Conservation (phyloP, 2,888 invertebrate genomes). For the Bruchidius siliquastri region DNA sequence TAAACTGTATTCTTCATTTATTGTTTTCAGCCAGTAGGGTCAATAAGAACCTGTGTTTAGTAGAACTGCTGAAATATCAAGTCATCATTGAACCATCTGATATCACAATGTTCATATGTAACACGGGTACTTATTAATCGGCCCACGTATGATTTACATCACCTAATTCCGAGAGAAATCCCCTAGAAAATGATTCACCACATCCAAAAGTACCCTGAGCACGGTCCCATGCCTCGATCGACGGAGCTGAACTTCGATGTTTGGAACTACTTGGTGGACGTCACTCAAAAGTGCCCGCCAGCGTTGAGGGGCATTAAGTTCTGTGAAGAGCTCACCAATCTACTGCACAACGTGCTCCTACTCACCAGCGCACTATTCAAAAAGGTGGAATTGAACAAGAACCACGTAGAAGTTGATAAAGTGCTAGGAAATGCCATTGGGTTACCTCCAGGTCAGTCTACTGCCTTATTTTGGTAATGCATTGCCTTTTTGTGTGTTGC, state of each 20-base stretch:
- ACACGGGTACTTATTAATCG: too few species aligned
- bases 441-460: conserved; percentile 31
- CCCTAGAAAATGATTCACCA: conserved; percentile 54
- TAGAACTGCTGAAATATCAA: too few species aligned
- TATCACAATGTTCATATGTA: too few species aligned
- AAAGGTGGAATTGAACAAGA: conserved; percentile 29
- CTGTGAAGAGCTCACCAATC: conserved; percentile 40
- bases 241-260: conserved; percentile 36
- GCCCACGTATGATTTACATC: too few species aligned
- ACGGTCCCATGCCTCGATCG: conserved; percentile 46
- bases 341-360: conserved; percentile 37
- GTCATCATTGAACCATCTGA: too few species aligned
- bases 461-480: too few species aligned
- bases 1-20: too few species aligned
- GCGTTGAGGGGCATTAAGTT: conserved; percentile 37
- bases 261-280: conserved; percentile 41
- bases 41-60: too few species aligned
- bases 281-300: conserved; percentile 36
- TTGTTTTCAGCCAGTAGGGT: too few species aligned
- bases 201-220: conserved; percentile 58
- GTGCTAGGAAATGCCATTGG: conserved; percentile 37
- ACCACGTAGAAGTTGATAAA: conserved; percentile 37
- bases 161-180: too few species aligned
- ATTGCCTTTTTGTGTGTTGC: too few species aligned
- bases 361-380: conserved; percentile 41